Evolutionary conservation across 2,888 invertebrate genomes (phyloP).

Genomic region (Rotaria socialis): DNA sequence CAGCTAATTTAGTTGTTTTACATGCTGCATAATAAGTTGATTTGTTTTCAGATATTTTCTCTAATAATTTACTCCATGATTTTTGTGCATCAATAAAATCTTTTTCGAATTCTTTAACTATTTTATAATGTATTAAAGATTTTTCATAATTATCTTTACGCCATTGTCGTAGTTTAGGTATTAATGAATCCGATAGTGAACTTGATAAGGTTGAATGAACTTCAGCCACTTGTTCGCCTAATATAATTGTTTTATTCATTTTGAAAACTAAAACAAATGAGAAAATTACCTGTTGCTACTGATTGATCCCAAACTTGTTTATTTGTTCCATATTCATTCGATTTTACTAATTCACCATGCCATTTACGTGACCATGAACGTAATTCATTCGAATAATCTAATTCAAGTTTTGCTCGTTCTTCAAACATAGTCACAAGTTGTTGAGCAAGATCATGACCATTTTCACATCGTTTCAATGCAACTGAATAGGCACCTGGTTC

Average conservation of each 20-base stretch:
- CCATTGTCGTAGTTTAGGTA: constrained; percentile 20
- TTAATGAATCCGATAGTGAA: background rate
- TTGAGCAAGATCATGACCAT: constrained; percentile 40
- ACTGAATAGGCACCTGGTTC: constrained; percentile 41
- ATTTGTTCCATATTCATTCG: constrained; percentile 37
- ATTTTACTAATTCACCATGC: constrained; percentile 15
- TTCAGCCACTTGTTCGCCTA: constrained; percentile 32
- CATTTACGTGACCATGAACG: constrained; percentile 14
- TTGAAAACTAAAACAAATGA: background rate
- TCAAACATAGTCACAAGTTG: constrained; percentile 39
- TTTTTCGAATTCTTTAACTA: constrained; percentile 29
- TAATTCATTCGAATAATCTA: background rate
- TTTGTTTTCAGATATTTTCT: background rate
- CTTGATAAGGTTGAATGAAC: background rate
- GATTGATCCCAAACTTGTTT: constrained; percentile 15
- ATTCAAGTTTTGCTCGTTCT: constrained; percentile 43
- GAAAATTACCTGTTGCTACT: background rate
- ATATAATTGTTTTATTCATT: background rate
- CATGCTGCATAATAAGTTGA: background rate
- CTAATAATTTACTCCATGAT: constrained; percentile 20
- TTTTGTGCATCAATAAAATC: constrained; percentile 26
- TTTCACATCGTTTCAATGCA: constrained; percentile 43
- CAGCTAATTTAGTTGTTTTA: background rate
- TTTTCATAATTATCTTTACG: constrained; percentile 29
- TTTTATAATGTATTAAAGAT: constrained; percentile 6